Conservation (phyloP, 2,113 vertebrate genomes). For the Lamprotornis superbus region DNA sequence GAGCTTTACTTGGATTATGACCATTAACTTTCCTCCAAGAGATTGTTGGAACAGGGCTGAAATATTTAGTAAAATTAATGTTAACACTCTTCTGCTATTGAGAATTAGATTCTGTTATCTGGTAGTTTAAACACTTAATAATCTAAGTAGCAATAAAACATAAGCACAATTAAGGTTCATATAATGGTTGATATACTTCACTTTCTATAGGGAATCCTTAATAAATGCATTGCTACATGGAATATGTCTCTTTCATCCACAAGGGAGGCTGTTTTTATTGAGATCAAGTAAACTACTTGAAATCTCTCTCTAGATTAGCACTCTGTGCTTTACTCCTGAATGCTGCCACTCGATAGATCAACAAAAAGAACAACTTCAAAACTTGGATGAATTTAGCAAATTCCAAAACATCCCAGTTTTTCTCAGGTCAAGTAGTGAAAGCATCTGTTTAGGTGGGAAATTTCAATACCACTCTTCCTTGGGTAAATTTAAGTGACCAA, state of each 20-base stretch:
- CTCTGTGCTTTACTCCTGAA: neutral
- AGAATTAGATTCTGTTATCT: constrained; percentile 62
- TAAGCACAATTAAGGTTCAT: constrained; percentile 64
- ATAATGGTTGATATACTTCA: constrained; percentile 45
- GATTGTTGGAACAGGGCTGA: constrained; percentile 94
- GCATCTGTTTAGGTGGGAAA: fast-evolving
- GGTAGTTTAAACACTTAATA: constrained; percentile 72
- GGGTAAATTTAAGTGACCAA: neutral
- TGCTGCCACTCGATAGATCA: neutral
- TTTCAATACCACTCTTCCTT: neutral
- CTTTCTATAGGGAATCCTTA: constrained; percentile 36
- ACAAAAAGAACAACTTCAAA: neutral
- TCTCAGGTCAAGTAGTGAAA: neutral
- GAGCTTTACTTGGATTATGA: constrained; percentile 91
- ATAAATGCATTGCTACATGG: neutral
- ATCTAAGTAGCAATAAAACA: constrained; percentile 65
- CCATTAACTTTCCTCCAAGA: constrained; percentile 96
- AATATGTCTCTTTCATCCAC: neutral
- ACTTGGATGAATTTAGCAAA: neutral
- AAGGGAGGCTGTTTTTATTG: neutral
- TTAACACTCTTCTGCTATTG: constrained; percentile 45
- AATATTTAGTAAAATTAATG: constrained; percentile 49
- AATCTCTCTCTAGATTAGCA: neutral
- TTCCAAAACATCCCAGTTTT: neutral
- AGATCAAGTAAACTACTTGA: constrained; percentile 1